Conservation (phyloP, 2,113 vertebrate species). For the Gobius niger region DNA sequence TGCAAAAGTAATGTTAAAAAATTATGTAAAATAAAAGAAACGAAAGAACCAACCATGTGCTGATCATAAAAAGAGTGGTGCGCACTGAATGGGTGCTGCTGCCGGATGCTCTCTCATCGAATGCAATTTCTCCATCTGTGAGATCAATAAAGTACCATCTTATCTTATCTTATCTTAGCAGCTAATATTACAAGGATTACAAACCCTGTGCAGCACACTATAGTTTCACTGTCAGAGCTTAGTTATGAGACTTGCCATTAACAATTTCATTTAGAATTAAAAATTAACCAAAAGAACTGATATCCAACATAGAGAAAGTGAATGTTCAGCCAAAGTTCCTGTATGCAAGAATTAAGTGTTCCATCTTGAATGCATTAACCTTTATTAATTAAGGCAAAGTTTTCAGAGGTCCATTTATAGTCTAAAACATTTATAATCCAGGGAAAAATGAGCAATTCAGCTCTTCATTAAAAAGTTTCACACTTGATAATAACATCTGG, state of each 20-base stretch:
- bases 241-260: constrained; percentile 9
- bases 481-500: neutral
- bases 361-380: constrained; percentile 60
- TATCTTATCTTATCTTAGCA: too few species aligned
- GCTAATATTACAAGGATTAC: neutral
- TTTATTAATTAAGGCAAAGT: constrained; percentile 61
- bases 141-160: too few species aligned
- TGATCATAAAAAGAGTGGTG: too few species aligned
- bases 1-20: too few species aligned
- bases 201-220: neutral
- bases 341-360: constrained; percentile 48
- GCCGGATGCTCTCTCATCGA: too few species aligned
- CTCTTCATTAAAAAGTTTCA: neutral
- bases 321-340: constrained; percentile 46
- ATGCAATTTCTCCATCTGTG: too few species aligned
- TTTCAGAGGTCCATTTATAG: constrained; percentile 57
- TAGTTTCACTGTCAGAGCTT: constrained; percentile 1
- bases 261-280: constrained; percentile 26
- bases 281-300: constrained; percentile 42
- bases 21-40: neutral
- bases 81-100: too few species aligned
- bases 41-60: constrained; percentile 2
- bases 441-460: neutral
- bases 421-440: constrained; percentile 1
- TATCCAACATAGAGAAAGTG: constrained; percentile 37